Conservation (phyloP, 2,113 vertebrate genomes). For the Pedetes capensis region DNA sequence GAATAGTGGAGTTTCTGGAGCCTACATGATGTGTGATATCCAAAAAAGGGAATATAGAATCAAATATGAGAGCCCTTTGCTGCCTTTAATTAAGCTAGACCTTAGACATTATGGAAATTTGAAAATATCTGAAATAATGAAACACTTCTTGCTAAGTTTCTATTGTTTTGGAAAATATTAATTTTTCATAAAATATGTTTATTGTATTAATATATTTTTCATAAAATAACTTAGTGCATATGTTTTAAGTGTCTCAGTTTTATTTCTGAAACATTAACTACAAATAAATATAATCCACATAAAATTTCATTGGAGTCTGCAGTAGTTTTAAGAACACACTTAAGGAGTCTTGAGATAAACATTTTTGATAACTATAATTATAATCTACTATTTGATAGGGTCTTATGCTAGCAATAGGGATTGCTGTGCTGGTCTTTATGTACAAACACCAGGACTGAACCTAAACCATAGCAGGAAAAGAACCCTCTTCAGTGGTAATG, state of each 20-base stretch:
- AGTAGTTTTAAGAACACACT: not conserved
- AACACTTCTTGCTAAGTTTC: not conserved
- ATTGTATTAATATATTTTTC: not conserved
- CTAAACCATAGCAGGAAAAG: not conserved
- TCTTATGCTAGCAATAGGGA: not conserved
- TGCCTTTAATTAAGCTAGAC: not conserved
- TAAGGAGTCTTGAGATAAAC: not conserved
- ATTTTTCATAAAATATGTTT: constrained; percentile 8
- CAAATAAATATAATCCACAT: not conserved
- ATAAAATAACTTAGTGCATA: not conserved
- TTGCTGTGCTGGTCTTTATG: not conserved
- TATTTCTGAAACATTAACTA: not conserved
- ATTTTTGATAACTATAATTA: not conserved
- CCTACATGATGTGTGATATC: not conserved
- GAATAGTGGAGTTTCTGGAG: not conserved
- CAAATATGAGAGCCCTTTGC: not conserved
- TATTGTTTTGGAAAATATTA: not conserved
- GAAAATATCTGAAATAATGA: constrained; percentile 5
- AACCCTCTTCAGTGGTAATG: not conserved
- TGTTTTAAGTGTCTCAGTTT: not conserved
- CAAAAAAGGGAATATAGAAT: not conserved
- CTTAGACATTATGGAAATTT: not conserved
- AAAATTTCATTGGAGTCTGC: not conserved
- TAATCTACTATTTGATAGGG: not conserved
- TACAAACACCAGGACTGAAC: not conserved